Evolutionary conservation across 2,113 vertebrate genomes (phyloP), one percentile per base, ranked within the genome.

Genomic region (Rhinolophus ferrumequinum): DNA sequence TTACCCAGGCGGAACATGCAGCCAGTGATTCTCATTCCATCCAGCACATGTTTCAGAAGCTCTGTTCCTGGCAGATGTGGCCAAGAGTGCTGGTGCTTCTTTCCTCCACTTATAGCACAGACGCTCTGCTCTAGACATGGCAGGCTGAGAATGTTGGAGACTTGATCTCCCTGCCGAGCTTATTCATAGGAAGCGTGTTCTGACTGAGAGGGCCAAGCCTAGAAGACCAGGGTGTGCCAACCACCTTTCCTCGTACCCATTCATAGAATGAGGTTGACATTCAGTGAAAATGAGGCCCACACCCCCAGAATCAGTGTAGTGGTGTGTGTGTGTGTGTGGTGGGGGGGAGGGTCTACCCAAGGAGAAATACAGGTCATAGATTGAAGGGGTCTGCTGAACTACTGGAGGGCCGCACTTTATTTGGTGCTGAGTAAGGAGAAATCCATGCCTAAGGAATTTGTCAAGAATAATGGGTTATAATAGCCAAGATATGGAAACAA

Each of bases 221-320:
- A 44, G 30, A 69, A 24, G 16, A 62, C 12, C 15, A 62, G 33
- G 2, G 8, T 44, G n/a, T 62, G 18, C 21, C 6, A n/a, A 22
- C 15, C 5, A 62, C 2, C 22, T 30, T 50, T 2, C 21, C 18
- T 26, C 3, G 4, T 8, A 14, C 24, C 15, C 12, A 13, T 19
- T 56, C 21, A 56, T 22, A 56, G 16, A 33, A 8, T n/a, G 50
- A 8, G 58, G 15, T 3, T 81, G 9, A 10, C 2, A 60, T 11
- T 69, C 9, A 60, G 30, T 41, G 9, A 12, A 69, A 47, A 67
- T 0, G 0, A 66, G 44, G 38, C 3, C 2, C 14, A 19, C 0
- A 10, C 19, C 12, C 22, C 16, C 13, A 64, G 8, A 2, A 54
- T n/a, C 26, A 84, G 5, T 38, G 33, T 2, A 30, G 1, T 30